Base-by-base conservation (phyloP, 1,140 invertebrate species). In the Leptoteleia sp. region DNA sequence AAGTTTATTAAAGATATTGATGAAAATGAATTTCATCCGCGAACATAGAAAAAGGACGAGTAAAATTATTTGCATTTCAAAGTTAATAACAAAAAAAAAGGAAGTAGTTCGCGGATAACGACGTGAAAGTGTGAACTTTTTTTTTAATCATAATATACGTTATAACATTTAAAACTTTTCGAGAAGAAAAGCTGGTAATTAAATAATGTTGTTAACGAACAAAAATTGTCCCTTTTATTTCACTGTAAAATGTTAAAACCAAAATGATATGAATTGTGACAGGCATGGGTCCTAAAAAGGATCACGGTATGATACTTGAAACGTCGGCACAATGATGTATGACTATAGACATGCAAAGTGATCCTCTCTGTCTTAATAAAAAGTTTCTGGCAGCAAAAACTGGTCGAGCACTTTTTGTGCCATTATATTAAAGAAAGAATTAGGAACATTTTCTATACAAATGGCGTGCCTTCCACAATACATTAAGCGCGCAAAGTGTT, bases 291-390 rank as follows among this genome's bases (percentile, higher is more conserved):
- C 40, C 29, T 55, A 59, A 55, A 59, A 25, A 57, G 70, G 43
- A 65, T 75, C 37, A 35, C 52, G 45, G 61, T 72, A 67, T 59
- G 54, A 75, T 59, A 61, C 45, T 65, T 33, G 54, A 65, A 65
- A 75, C 25, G 70, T 73, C 64, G 70, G 59, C 70, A 75, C 48
- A 67, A 65, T 75, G 71, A 65, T 75, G 54, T 59, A 75, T 65
- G 71, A 59, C 71, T 75, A 75, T 73, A 65, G 59, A 64, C 70
- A 73, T 75, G 71, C 71, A 75, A 75, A 75, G 71, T 75, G 71
- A 75, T 57, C 71, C 71, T 64, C 70, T 75, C 71, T 38, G 71
- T 75, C 61, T 75, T 67, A 75, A 75, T 75, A 75, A 75, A 75
- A 75, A 75, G 71, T 76, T 76, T 55, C 62, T 76, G 54, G 22